phyloP scores from a whole-genome alignment of 2,797 vertebrate genomes.

The Poecilia wingei region DNA sequence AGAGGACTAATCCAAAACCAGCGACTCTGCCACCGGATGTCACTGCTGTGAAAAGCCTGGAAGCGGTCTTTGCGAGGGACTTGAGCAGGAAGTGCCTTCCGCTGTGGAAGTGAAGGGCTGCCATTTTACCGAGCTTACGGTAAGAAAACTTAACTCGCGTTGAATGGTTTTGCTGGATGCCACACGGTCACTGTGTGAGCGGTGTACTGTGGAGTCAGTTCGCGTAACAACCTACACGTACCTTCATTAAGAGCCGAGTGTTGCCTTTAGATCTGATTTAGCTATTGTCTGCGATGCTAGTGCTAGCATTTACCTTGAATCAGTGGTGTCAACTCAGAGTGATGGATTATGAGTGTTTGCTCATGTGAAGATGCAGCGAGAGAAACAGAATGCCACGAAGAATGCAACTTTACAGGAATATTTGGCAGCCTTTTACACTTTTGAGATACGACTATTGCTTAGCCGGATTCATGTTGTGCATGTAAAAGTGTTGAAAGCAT shows the following conservation, averaged over 20 bases:
- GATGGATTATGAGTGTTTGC: not conserved
- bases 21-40: constrained; percentile 54
- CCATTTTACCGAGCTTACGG: constrained; percentile 87
- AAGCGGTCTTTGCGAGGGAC: constrained; percentile 39
- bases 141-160: constrained; percentile 71
- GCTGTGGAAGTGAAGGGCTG: constrained; percentile 75
- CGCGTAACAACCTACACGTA: fast-evolving
- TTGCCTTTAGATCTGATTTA: not conserved
- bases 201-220: fast-evolving
- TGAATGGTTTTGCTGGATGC: constrained; percentile 16
- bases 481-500: not conserved
- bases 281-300: constrained; percentile 20
- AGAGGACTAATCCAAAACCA: constrained; percentile 37
- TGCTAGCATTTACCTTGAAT: constrained; percentile 31
- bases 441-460: not conserved
- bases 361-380: not conserved
- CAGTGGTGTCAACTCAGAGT: not conserved
- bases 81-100: constrained; percentile 77
- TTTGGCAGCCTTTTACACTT: not conserved
- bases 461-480: not conserved
- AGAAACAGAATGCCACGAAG: too few relatives aligned
- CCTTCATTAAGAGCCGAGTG: not conserved
- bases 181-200: not conserved
- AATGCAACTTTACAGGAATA: not conserved
- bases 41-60: not conserved